A percentile compares a stretch with the other conserved stretches of the same genome.
These are phyloP conservation scores for Coptodon bakossiorum DNA, from an alignment of 2,113 vertebrate species.

Conservation along the genomic window DNA sequence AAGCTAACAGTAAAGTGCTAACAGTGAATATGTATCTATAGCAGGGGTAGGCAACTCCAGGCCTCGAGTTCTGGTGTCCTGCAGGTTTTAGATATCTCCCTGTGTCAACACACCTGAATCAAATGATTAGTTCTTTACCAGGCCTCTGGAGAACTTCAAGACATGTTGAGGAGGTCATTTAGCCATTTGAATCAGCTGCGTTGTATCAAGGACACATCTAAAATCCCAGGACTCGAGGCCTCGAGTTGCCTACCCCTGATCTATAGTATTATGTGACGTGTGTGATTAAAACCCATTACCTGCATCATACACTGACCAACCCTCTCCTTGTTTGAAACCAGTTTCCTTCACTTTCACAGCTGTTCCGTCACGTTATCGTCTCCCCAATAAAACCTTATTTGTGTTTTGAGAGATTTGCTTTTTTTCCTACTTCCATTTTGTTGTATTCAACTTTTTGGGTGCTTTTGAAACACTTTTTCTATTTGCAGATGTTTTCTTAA, in stretches of 20 bases:
- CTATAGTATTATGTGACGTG: background rate
- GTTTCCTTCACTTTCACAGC: background rate
- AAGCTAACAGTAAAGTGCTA: background rate
- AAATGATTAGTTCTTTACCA: background rate
- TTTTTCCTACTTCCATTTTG: background rate
- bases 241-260: rapidly evolving
- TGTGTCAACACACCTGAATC: background rate
- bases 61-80: background rate
- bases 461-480: background rate
- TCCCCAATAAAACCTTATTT: background rate
- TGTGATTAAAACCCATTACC: background rate
- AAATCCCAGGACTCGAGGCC: background rate
- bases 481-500: background rate
- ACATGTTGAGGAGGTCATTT: background rate
- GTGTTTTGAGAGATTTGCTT: background rate
- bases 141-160: background rate
- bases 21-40: background rate
- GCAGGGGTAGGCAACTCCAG: background rate
- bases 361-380: background rate
- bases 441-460: background rate
- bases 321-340: background rate
- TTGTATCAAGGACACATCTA: background rate
- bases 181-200: rapidly evolving
- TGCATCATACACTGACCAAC: background rate
- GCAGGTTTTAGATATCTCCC: background rate